Evolutionary conservation across 2,113 vertebrate genomes (phyloP), one percentile per base, ranked within the genome.

Genomic region (Callithrix jacchus): DNA sequence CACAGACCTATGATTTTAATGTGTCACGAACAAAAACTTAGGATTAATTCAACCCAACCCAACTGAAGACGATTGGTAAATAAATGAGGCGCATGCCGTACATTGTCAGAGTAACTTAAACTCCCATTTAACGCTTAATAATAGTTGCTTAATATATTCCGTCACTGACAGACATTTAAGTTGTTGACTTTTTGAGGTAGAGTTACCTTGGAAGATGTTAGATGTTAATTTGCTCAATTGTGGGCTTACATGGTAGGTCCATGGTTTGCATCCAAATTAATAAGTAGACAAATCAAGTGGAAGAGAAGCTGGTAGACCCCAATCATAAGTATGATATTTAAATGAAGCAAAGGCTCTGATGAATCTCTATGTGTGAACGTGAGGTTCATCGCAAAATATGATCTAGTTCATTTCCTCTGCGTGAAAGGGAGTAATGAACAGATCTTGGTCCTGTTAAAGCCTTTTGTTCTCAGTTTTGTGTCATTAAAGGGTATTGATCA

Each of bases 311-410:
- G 35, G 66, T 12, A 40, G 32, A 12, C 17, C 9, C 32, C 8
- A 2, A 2, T 37, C 42, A 0, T 9, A 0, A 42, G 79, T 6
- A 9, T 7, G 64, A 54, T 7, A 0, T 13, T 18, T 30, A 35
- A 4, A 8, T 0, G 25, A 27, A 79, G 30, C 8, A 20, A 3
- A 17, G 2, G 1, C 0, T 1, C 20, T 0, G 35, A 42, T 8
- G 2, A 13, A 11, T 20, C 14, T 17, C 3, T 0, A 0, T 3
- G 4, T 5, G 37, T 1, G 2, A 45, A 42, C 14, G 14, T 8
- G 23, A 52, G 32, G 30, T 4, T 52, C 18, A 0, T 10, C 2
- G 21, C 18, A 49, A 8, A 30, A 2, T 12, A 73, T 1, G 16
- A 8, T 3, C 0, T 30, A 4, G 37, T 64, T 27, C 49, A 0